phyloP scores from a whole-genome alignment of 2,797 vertebrate genomes.

The Lates japonicus region DNA sequence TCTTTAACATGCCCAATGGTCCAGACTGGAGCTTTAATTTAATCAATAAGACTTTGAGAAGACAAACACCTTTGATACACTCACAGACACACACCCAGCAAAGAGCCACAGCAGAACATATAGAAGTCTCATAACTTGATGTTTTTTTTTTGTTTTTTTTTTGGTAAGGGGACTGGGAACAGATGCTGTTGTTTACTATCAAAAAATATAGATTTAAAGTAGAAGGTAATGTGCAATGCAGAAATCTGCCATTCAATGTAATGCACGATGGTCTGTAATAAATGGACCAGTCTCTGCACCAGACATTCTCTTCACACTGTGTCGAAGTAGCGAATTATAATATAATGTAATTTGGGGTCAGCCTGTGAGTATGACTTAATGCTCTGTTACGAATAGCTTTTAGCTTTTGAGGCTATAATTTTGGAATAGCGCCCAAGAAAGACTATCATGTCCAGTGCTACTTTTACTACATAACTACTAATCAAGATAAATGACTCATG shows the following conservation, averaged over 20 bases:
- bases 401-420: not conserved
- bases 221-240: too few relatives aligned
- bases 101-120: not conserved
- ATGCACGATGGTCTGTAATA: too few relatives aligned
- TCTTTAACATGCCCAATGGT: not conserved
- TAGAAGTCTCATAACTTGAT: not conserved
- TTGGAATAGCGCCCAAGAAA: not conserved
- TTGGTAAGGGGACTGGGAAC: too few relatives aligned
- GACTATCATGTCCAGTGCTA: not conserved
- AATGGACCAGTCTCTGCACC: not conserved
- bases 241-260: too few relatives aligned
- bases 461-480: not conserved
- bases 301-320: too few relatives aligned
- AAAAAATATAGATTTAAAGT: too few relatives aligned
- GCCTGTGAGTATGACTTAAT: not conserved
- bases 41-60: too few relatives aligned
- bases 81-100: not conserved
- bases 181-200: too few relatives aligned
- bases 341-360: not conserved
- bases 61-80: not conserved
- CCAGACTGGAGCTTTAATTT: conserved; percentile 9
- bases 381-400: not conserved
- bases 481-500: not conserved
- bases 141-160: too few relatives aligned
- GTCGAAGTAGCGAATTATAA: not conserved